Conservation (phyloP, 2,113 vertebrate genomes). For the Coryphaenoides rupestris region DNA sequence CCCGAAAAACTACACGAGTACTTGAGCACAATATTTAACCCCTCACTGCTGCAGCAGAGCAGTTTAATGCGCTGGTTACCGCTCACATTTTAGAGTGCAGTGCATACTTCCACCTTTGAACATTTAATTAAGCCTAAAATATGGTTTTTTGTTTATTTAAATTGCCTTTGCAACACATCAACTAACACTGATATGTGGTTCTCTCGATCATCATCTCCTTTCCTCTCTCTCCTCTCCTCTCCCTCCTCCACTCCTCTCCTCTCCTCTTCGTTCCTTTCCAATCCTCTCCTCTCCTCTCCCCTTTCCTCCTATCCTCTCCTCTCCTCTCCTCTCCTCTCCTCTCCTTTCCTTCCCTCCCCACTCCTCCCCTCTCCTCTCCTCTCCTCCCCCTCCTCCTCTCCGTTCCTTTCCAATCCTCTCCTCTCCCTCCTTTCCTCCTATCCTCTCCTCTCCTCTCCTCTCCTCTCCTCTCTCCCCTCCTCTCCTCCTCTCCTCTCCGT, state of each 20-base stretch:
- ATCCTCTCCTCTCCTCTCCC: too few relatives aligned
- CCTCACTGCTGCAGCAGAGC: neutral
- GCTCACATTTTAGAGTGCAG: too few relatives aligned
- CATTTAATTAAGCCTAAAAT: too few relatives aligned
- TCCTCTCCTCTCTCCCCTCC: constrained; percentile 2
- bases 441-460: constrained; percentile 20
- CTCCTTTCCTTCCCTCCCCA: too few relatives aligned
- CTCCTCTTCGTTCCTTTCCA: neutral
- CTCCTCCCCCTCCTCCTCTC: constrained; percentile 1
- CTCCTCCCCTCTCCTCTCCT: neutral
- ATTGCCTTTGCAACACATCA: neutral
- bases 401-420: constrained; percentile 1
- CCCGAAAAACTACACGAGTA: neutral
- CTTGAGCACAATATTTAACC: neutral
- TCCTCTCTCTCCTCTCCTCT: neutral
- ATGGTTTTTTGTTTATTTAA: neutral
- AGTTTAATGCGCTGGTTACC: neutral
- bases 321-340: neutral
- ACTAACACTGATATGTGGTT: too few relatives aligned
- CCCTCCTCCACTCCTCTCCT: constrained; percentile 1
- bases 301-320: constrained; percentile 2
- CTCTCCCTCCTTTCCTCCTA: neutral
- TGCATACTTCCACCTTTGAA: too few relatives aligned
- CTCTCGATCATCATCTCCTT: too few relatives aligned
- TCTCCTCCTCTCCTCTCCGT: neutral